These are phyloP conservation scores for Caenorhabditis afra DNA, from an alignment of 2,888 invertebrate genomes.

Conservation along the genomic window DNA sequence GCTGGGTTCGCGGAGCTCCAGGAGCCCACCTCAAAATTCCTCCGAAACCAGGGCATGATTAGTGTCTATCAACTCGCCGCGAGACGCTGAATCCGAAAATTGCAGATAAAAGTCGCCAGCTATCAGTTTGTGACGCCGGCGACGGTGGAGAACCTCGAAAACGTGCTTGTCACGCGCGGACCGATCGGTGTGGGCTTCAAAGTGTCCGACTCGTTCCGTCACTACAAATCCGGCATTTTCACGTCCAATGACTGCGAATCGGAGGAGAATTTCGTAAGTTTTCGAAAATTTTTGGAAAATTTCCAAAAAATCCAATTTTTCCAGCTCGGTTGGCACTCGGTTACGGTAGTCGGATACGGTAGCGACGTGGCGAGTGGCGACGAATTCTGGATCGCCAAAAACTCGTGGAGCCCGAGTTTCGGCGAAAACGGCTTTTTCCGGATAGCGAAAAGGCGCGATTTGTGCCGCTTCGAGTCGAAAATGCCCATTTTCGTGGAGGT, in stretches of 20 bases:
- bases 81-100: too few relatives aligned
- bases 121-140: constrained; percentile 25
- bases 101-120: constrained; percentile 20
- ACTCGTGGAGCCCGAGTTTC: constrained; percentile 44
- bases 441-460: constrained; percentile 19
- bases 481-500: constrained; percentile 30
- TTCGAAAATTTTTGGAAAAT: background rate
- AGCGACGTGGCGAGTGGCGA: background rate
- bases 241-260: constrained; percentile 12
- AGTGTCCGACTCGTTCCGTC: constrained; percentile 34
- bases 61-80: background rate
- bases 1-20: too few relatives aligned
- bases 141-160: constrained; percentile 12
- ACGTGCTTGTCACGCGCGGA: constrained; percentile 1
- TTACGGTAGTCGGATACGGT: constrained; percentile 26
- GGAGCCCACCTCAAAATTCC: too few relatives aligned
- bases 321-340: constrained; percentile 35
- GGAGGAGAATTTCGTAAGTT: constrained; percentile 20
- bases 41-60: too few relatives aligned
- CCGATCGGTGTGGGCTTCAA: constrained; percentile 40
- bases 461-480: constrained; percentile 34
- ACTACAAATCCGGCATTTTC: constrained; percentile 33
- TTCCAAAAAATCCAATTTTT: background rate
- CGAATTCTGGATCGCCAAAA: constrained; percentile 37
- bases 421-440: constrained; percentile 35